phyloP scores from a whole-genome alignment of 1,140 invertebrate species.

The Papilio xuthus region DNA sequence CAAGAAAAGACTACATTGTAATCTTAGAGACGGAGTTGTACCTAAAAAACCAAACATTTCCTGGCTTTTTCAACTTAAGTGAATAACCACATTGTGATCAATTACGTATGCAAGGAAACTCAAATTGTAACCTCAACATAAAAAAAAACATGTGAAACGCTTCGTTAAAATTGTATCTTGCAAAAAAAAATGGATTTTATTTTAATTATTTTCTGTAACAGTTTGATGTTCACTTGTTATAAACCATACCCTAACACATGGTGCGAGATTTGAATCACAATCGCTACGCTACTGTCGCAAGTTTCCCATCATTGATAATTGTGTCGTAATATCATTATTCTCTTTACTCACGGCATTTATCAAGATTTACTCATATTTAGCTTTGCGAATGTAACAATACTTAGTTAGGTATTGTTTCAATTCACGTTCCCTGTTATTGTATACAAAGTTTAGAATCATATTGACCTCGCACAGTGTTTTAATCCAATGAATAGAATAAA shows the following conservation, averaged over 20 bases:
- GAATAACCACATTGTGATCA: too few relatives aligned
- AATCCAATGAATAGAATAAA: neutral
- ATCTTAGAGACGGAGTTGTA: too few relatives aligned
- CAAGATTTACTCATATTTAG: conserved; percentile 53
- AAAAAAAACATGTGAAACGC: too few relatives aligned
- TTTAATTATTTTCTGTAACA: neutral
- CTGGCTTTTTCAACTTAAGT: too few relatives aligned
- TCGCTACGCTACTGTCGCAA: conserved; percentile 53
- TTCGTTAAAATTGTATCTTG: neutral
- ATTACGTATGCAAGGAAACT: too few relatives aligned
- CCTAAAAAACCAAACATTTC: too few relatives aligned
- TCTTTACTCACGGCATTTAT: conserved; percentile 57
- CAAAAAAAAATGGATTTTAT: neutral
- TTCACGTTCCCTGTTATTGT: conserved; percentile 12
- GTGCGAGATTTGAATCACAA: conserved; percentile 29
- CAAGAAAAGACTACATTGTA: neutral
- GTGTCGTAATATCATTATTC: conserved; percentile 63
- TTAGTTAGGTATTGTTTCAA: conserved; percentile 33
- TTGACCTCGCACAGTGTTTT: neutral
- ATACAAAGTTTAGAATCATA: neutral
- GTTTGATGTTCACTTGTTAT: neutral
- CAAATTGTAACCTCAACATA: too few relatives aligned
- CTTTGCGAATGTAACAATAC: conserved; percentile 47
- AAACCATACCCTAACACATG: neutral
- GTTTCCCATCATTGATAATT: conserved; percentile 66